phyloP scores from a whole-genome alignment of 2,888 invertebrate genomes.

The Pristionchus japonicus region DNA sequence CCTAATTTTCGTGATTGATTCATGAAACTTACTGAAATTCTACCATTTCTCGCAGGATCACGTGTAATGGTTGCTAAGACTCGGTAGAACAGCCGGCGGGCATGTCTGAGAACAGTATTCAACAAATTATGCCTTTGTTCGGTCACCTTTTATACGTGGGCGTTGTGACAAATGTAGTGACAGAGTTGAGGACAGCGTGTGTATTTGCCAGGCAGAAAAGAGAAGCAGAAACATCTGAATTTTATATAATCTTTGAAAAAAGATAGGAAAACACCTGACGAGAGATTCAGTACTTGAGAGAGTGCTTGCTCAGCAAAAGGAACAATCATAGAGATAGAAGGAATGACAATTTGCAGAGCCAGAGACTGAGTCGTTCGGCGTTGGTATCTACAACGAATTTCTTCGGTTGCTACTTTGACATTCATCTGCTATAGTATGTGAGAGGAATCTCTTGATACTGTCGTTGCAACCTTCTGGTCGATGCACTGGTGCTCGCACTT shows the following conservation, averaged over 20 bases:
- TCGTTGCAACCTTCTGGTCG: neutral
- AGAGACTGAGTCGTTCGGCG: neutral
- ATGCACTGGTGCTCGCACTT: conserved; percentile 14
- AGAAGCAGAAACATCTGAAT: neutral
- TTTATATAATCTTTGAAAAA: too few relatives aligned
- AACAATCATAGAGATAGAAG: conserved; percentile 20
- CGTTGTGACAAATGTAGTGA: neutral
- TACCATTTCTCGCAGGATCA: neutral
- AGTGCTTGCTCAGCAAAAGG: conserved; percentile 27
- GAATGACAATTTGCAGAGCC: conserved; percentile 18
- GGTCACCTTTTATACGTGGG: conserved; percentile 1
- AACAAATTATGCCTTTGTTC: neutral
- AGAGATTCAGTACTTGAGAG: neutral
- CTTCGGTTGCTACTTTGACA: neutral
- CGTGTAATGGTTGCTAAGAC: neutral
- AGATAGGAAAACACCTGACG: too few relatives aligned
- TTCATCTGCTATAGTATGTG: neutral
- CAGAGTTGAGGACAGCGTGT: conserved; percentile 22
- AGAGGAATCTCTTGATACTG: too few relatives aligned
- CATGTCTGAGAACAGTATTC: neutral
- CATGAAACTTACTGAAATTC: too few relatives aligned
- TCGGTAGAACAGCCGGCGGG: neutral
- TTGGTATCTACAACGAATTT: conserved; percentile 8
- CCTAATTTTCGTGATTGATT: neutral
- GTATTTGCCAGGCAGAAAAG: conserved; percentile 8